Evolutionary conservation across 2,113 vertebrate species (phyloP).

Genomic region (Psittacula cyanocephala): DNA sequence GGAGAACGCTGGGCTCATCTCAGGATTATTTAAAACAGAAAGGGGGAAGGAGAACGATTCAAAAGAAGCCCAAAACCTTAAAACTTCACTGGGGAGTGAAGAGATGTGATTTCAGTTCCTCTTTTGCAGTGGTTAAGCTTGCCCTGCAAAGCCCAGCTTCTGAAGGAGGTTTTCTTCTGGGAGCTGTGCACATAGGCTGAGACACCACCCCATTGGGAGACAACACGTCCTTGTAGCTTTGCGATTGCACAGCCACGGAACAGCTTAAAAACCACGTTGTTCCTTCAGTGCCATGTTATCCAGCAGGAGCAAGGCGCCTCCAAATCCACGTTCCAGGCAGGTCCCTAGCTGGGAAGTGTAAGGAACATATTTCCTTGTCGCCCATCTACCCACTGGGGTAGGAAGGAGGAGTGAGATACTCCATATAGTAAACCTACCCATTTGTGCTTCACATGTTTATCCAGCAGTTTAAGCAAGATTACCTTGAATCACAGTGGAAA

Average conservation of each 20-base stretch:
- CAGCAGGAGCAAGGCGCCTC: background rate
- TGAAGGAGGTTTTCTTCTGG: background rate
- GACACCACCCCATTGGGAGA: background rate
- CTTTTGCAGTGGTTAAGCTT: background rate
- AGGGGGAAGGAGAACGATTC: background rate
- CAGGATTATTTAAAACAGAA: background rate
- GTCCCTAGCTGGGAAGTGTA: background rate
- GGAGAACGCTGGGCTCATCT: slow-evolving; percentile 3
- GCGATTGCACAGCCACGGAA: background rate
- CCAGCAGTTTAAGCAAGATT: background rate
- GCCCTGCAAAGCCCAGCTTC: background rate
- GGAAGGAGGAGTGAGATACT: background rate
- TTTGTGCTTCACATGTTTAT: background rate
- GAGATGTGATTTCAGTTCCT: background rate
- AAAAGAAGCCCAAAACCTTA: background rate
- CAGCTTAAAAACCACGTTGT: background rate
- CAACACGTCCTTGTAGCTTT: background rate
- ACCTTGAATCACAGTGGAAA: background rate
- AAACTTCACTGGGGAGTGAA: background rate
- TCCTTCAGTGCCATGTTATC: background rate
- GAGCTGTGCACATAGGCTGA: background rate
- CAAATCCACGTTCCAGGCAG: background rate
- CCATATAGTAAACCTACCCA: fast-evolving
- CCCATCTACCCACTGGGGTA: fast-evolving
- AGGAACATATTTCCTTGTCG: background rate